Percentiles rank a stretch among this genome's conserved stretches.
These are phyloP conservation scores for Meiosimyza decipiens DNA, from an alignment of 2,888 invertebrate genomes.

Conservation along the genomic window DNA sequence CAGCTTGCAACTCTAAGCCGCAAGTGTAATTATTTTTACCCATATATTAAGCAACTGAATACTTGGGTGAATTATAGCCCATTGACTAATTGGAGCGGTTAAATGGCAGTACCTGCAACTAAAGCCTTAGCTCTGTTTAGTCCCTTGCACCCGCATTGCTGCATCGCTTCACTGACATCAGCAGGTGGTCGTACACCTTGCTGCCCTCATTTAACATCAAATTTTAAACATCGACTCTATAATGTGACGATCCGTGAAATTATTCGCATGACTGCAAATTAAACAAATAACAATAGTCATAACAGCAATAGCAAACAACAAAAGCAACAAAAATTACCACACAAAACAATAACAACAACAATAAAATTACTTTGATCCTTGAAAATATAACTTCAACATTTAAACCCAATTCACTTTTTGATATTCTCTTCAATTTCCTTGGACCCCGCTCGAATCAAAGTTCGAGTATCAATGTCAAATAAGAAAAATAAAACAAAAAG, in stretches of 20 bases:
- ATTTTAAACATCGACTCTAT: too few species aligned
- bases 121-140: too few species aligned
- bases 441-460: not conserved
- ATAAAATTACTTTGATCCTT: not conserved
- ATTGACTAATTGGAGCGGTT: too few species aligned
- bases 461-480: not conserved
- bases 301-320: not conserved
- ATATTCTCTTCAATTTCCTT: conserved; percentile 5
- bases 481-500: not conserved
- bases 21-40: too few species aligned
- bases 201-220: not conserved
- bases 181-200: not conserved
- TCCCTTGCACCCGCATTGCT: too few species aligned
- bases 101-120: too few species aligned
- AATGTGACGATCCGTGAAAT: too few species aligned
- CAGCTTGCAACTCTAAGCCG: too few species aligned
- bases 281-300: not conserved
- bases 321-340: not conserved
- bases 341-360: conserved; percentile 3
- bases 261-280: too few species aligned
- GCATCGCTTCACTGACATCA: too few species aligned
- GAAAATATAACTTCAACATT: not conserved
- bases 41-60: too few species aligned
- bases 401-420: not conserved
- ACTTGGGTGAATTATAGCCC: too few species aligned